Evolutionary conservation across 2,888 invertebrate species (phyloP).

Genomic region (Ernsta delagoae): DNA sequence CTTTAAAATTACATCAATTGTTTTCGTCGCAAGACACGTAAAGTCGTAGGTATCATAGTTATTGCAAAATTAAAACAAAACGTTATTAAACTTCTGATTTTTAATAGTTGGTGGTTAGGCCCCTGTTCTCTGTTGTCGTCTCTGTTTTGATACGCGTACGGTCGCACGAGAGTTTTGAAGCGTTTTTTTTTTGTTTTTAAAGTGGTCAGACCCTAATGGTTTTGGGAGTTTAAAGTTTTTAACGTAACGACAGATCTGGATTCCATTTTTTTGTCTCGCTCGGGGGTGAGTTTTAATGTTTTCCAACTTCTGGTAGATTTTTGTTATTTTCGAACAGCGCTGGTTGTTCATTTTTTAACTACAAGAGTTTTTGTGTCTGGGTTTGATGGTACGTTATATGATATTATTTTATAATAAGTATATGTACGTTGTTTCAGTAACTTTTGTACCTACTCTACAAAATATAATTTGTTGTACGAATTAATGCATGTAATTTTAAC

Average conservation of each 20-base stretch:
- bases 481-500: too few species aligned
- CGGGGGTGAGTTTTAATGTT: constrained; percentile 41
- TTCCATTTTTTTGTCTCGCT: constrained; percentile 44
- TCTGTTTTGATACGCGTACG: constrained; percentile 17
- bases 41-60: too few species aligned
- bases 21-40: too few species aligned
- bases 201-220: constrained; percentile 48
- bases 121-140: constrained; percentile 7
- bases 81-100: too few species aligned
- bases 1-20: too few species aligned
- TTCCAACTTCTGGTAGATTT: constrained; percentile 43
- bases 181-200: constrained; percentile 40
- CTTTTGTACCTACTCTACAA: too few species aligned
- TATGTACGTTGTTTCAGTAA: too few species aligned
- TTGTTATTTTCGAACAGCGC: constrained; percentile 27
- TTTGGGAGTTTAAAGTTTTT: constrained; percentile 35
- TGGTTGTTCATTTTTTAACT: constrained; percentile 23
- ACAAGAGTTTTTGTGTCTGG: not conserved
- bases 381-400: not conserved
- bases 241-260: constrained; percentile 42
- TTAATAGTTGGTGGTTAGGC: too few species aligned
- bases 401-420: too few species aligned
- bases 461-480: too few species aligned
- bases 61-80: too few species aligned
- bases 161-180: constrained; percentile 13